These are phyloP conservation scores for Diabrotica undecimpunctata DNA, from an alignment of 1,140 invertebrate species.

Conservation along the genomic window DNA sequence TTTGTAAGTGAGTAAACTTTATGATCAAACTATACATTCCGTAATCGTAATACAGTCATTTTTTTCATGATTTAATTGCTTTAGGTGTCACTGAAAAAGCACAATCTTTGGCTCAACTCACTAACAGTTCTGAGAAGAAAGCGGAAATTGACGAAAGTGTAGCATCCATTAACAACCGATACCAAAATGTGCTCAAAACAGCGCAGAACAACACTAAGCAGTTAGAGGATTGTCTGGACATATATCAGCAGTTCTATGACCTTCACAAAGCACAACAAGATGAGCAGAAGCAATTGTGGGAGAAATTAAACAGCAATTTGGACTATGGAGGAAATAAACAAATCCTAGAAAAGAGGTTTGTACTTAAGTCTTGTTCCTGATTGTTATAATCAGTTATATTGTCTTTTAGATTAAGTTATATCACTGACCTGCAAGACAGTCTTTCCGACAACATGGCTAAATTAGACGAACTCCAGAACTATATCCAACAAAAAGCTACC, in stretches of 20 bases:
- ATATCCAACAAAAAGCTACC: constrained; percentile 61
- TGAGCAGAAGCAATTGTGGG: constrained; percentile 85
- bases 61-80: constrained; percentile 17
- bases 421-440: constrained; percentile 74
- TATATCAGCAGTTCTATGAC: constrained; percentile 80
- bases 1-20: no score
- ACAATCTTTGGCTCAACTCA: constrained; percentile 59
- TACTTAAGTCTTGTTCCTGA: neutral
- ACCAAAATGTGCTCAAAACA: constrained; percentile 64
- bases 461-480: constrained; percentile 64
- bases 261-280: constrained; percentile 80
- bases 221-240: constrained; percentile 70
- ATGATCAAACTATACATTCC: no score
- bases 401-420: constrained; percentile 55
- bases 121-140: constrained; percentile 59
- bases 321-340: constrained; percentile 81
- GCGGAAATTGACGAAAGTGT: constrained; percentile 65
- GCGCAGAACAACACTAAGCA: constrained; percentile 62
- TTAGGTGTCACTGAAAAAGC: constrained; percentile 77
- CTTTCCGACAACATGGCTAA: constrained; percentile 70
- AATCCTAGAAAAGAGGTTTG: constrained; percentile 64
- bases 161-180: constrained; percentile 67
- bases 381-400: neutral
- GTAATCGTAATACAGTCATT: no score
- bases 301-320: constrained; percentile 69